These are phyloP conservation scores for Leucania comma DNA, from an alignment of 2,888 invertebrate genomes.

Conservation along the genomic window DNA sequence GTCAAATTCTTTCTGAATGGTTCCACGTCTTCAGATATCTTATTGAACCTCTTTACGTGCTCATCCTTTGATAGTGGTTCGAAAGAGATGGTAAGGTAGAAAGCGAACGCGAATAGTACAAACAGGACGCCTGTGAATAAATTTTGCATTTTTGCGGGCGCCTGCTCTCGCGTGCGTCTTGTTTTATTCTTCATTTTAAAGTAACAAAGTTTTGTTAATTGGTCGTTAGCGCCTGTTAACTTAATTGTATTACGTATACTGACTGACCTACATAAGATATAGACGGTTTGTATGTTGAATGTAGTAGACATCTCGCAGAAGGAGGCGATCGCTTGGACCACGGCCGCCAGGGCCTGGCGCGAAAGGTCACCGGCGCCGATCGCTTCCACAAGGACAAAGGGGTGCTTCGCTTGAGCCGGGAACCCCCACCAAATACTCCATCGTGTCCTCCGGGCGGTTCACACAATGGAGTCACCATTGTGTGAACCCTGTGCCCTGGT, in stretches of 20 bases:
- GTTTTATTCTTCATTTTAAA: constrained; percentile 67
- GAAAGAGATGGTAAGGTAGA: constrained; percentile 76
- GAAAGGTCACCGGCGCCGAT: too few relatives aligned
- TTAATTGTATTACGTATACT: constrained; percentile 4
- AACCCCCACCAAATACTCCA: too few relatives aligned
- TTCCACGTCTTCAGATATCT: constrained; percentile 80
- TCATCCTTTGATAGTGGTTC: constrained; percentile 82
- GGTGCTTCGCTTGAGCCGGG: too few relatives aligned
- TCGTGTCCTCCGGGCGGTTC: too few relatives aligned
- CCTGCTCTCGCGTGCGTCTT: constrained; percentile 63
- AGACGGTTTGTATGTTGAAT: constrained; percentile 30
- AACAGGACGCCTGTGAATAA: constrained; percentile 65
- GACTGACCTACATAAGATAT: background rate
- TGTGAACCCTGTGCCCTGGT: too few relatives aligned
- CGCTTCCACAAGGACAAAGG: too few relatives aligned
- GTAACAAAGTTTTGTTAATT: constrained; percentile 72
- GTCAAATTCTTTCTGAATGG: constrained; percentile 85
- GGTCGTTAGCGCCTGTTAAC: constrained; percentile 70
- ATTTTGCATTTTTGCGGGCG: constrained; percentile 69
- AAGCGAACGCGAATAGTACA: constrained; percentile 68
- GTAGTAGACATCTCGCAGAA: background rate
- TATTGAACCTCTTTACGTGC: constrained; percentile 77
- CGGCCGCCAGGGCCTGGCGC: too few relatives aligned
- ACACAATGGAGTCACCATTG: too few relatives aligned
- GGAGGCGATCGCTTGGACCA: too few relatives aligned